Evolutionary conservation across 2,113 vertebrate species (phyloP).

Genomic region (Catharus fuscescens): DNA sequence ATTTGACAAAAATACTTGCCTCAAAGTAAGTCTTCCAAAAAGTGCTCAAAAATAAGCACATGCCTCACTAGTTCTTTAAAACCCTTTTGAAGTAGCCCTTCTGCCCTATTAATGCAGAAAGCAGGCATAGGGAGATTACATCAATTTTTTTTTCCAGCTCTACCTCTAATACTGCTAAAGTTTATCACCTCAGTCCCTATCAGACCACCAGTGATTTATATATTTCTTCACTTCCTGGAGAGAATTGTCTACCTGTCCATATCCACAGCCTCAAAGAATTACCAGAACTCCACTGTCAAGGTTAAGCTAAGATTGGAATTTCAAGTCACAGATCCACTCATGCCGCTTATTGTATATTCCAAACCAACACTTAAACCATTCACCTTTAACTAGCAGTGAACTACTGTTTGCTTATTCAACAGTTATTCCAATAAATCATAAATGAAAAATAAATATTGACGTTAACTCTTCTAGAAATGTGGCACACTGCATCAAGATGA

Average conservation of each 20-base stretch:
- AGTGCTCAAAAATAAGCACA: neutral
- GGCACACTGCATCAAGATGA: neutral
- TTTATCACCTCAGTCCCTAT: neutral
- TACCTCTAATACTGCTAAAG: neutral
- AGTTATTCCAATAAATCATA: neutral
- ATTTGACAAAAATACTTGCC: neutral
- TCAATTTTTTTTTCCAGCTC: neutral
- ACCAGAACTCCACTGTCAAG: neutral
- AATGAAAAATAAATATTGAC: neutral
- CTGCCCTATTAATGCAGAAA: neutral
- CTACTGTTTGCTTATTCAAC: neutral
- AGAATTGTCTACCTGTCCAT: neutral
- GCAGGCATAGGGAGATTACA: rapidly evolving
- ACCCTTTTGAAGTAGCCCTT: neutral
- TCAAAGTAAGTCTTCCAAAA: neutral
- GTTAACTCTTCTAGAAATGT: neutral
- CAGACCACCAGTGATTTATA: neutral
- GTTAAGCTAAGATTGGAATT: neutral
- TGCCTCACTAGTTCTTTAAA: neutral
- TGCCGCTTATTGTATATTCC: neutral
- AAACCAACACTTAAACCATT: neutral
- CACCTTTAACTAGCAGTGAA: neutral
- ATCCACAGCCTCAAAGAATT: neutral
- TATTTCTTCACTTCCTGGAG: neutral
- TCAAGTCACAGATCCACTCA: neutral